phyloP scores from a whole-genome alignment of 2,888 invertebrate genomes.

The Saturnia pavonia region DNA sequence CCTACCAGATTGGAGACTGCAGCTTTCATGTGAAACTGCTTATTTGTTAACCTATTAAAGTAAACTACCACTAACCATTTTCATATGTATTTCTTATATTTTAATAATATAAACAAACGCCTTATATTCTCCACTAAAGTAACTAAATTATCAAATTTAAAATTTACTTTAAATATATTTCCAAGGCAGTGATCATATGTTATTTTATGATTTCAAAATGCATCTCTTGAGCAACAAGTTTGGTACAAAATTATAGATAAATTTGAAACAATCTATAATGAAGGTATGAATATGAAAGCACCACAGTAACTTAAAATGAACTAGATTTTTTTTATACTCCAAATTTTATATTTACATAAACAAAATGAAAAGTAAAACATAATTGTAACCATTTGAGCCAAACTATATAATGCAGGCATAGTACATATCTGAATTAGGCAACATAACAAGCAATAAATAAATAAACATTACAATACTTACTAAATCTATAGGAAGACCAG shows the following conservation, averaged over 20 bases:
- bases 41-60: neutral
- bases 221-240: neutral
- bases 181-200: constrained; percentile 1
- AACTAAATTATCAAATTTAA: neutral
- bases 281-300: neutral
- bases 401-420: constrained; percentile 3
- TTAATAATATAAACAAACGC: no score
- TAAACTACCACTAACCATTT: neutral
- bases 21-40: neutral
- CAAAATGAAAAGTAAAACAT: neutral
- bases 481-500: constrained; percentile 90
- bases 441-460: constrained; percentile 12
- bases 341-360: neutral
- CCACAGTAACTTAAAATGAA: neutral
- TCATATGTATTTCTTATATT: neutral
- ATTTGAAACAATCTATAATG: neutral
- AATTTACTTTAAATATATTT: neutral
- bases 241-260: neutral
- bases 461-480: constrained; percentile 74
- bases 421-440: neutral
- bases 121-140: neutral
- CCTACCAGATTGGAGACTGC: no score
- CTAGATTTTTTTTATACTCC: neutral
- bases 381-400: neutral
- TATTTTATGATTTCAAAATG: neutral